Evolutionary conservation across 92 coral and sea anemone genomes (phyloP).

Genomic region (Porites evermanni): DNA sequence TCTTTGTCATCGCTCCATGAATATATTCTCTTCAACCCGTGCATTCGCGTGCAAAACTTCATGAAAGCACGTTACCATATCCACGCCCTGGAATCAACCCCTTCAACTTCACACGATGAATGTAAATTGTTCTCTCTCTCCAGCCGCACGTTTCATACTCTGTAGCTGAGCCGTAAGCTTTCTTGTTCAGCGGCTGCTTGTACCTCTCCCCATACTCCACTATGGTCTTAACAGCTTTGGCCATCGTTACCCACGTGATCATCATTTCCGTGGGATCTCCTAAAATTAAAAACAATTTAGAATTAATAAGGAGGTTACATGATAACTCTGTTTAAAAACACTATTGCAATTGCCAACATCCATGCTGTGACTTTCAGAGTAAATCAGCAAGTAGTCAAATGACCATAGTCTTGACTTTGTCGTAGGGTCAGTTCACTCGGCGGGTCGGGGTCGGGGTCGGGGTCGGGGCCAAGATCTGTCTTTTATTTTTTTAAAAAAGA

Average conservation of each 20-base stretch:
- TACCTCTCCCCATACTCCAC: slow-evolving; percentile 88
- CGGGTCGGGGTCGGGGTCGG: no score
- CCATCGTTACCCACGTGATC: slow-evolving; percentile 90
- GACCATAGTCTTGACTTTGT: no score
- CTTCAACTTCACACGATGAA: slow-evolving; percentile 83
- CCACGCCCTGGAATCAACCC: slow-evolving; percentile 69
- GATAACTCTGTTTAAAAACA: no score
- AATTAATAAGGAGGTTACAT: no score
- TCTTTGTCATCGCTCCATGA: no score
- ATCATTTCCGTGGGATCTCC: slow-evolving; percentile 89
- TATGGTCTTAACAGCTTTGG: slow-evolving; percentile 54
- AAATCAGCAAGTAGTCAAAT: no score
- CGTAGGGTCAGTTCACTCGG: no score
- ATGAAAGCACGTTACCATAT: slow-evolving; percentile 63
- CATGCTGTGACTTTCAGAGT: no score
- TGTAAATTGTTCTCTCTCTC: slow-evolving; percentile 73
- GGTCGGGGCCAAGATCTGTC: no score
- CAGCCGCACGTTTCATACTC: slow-evolving; percentile 79
- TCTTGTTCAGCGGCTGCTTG: slow-evolving; percentile 58
- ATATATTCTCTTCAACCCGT: no score
- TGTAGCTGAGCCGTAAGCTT: slow-evolving; percentile 56
- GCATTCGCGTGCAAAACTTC: background rate
- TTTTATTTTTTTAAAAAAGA: no score
- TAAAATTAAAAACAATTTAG: background rate
- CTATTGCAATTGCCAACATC: no score